Percentiles rank a stretch among this genome's conserved stretches.
Conservation (phyloP, 1,140 invertebrate genomes). For the Pectinophora gossypiella region DNA sequence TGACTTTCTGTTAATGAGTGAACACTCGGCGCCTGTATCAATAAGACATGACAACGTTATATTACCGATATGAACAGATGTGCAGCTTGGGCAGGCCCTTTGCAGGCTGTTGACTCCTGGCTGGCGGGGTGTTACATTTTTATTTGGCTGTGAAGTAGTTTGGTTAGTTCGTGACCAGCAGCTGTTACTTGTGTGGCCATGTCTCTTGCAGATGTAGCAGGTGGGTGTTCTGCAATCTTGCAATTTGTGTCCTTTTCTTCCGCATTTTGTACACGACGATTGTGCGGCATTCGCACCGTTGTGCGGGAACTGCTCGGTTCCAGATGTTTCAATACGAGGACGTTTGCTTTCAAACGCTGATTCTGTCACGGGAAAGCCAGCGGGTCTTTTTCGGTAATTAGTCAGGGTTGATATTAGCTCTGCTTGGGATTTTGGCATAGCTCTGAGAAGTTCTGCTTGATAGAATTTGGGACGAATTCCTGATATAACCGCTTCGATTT, state of each 20-base stretch:
- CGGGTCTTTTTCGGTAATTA: constrained; percentile 2
- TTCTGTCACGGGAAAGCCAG: neutral
- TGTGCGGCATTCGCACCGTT: too few species aligned
- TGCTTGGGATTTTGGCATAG: constrained; percentile 4
- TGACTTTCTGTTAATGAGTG: neutral
- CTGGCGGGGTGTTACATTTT: neutral
- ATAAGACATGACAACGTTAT: neutral
- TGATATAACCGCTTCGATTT: constrained; percentile 8
- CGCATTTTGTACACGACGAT: neutral
- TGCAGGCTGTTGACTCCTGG: neutral
- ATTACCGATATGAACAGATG: neutral
- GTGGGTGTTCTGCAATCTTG: neutral
- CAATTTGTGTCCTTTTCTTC: neutral
- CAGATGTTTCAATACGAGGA: neutral
- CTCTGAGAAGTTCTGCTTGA: constrained; percentile 4
- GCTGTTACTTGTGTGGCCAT: neutral
- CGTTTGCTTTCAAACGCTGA: neutral
- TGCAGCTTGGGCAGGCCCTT: neutral
- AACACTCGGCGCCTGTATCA: constrained; percentile 1
- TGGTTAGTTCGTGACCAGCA: neutral
- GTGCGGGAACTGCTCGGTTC: too few species aligned
- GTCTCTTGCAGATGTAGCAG: neutral
- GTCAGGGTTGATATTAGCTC: neutral
- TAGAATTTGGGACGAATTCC: constrained; percentile 7
- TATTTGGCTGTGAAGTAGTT: neutral